Evolutionary conservation across 2,797 vertebrate species (phyloP), one percentile per base, ranked within the genome.

Genomic region (Molossus molossus): DNA sequence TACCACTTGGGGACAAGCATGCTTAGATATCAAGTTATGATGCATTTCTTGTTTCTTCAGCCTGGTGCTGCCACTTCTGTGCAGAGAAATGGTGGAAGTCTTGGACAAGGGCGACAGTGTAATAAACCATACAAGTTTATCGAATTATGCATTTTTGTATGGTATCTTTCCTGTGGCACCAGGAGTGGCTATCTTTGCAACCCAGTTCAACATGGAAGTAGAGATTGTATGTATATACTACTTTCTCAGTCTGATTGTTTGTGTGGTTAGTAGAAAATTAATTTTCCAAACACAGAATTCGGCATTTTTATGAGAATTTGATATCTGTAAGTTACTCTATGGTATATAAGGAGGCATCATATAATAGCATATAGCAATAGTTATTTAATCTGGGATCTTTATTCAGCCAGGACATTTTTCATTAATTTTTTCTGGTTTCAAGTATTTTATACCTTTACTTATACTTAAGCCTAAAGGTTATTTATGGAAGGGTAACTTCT

Each of bases 121-220:
- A 25, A 95, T 98, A 85, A 99, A 99, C 98, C 99, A 99, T 94
- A 99, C 99, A 94, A 99, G 99, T 97, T 99, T 99, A 95, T 99
- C 99, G 33, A 99, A 99, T 98, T 99, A 99, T 87, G 99, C 99
- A 90, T 99, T 99, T 98, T 98, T 99, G 25, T 99, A 99, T 67
- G 99, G 99, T 57, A 98, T 99, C 94, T 99, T 99, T 96, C 99
- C 99, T 91, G 99, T 99, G 62, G 99, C 99, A 3, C 99, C 99
- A 14, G 99, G 99, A 84, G 99, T 99, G 87, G 99, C 99, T 90
- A 99, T 99, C 98, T 99, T 99, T 97, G 99, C 99, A 76, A 98
- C 99, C 87, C 99, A 99, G 94, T 99, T 99, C 97, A 99, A 99
- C 94, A 99, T 99, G 98, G 99, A 99, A 98, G 98, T 99, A 62